Percentiles rank a stretch among this genome's conserved stretches.
Conservation (phyloP, 2,797 vertebrate species). For the Amblyopsis hoosieri region DNA sequence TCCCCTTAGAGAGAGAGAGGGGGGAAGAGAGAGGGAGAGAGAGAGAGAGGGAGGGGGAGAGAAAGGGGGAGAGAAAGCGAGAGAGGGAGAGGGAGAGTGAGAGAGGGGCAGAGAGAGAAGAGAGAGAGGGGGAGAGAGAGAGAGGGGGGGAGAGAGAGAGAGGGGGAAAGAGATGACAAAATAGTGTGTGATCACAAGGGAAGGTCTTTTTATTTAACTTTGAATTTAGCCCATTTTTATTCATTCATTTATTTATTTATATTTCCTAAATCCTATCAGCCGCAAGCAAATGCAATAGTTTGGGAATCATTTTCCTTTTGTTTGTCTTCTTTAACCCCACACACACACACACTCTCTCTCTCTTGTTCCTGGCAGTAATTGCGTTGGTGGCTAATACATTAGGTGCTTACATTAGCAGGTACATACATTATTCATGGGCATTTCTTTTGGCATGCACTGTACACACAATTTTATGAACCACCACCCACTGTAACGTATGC, state of each 20-base stretch:
- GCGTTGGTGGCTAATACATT: conserved; percentile 46
- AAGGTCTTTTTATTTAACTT: conserved; percentile 46
- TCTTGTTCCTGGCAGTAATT: conserved; percentile 44
- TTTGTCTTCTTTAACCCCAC: conserved; percentile 1
- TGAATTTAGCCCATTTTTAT: conserved; percentile 29
- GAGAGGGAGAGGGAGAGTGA: conserved; percentile 1
- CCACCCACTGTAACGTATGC: conserved; percentile 49
- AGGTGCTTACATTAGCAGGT: conserved; percentile 58
- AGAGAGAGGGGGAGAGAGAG: not conserved
- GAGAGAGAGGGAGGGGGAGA: not conserved
- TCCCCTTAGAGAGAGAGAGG: conserved; percentile 14
- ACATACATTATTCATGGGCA: conserved; percentile 64
- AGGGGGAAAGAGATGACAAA: not conserved
- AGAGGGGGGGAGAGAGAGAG: not conserved
- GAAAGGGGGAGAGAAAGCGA: not conserved
- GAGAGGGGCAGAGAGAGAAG: not conserved
- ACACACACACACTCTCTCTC: not conserved
- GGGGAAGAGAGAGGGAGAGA: not conserved
- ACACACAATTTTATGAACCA: conserved; percentile 48
- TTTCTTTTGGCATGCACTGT: conserved; percentile 33
- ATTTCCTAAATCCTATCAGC: conserved; percentile 35
- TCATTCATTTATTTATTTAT: not conserved
- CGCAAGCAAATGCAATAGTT: conserved; percentile 43
- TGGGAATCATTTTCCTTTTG: conserved; percentile 35
- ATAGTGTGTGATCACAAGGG: no score